Evolutionary conservation across 2,888 invertebrate genomes (phyloP).

Genomic region (Scaptodrosophila latifasciaeformis): DNA sequence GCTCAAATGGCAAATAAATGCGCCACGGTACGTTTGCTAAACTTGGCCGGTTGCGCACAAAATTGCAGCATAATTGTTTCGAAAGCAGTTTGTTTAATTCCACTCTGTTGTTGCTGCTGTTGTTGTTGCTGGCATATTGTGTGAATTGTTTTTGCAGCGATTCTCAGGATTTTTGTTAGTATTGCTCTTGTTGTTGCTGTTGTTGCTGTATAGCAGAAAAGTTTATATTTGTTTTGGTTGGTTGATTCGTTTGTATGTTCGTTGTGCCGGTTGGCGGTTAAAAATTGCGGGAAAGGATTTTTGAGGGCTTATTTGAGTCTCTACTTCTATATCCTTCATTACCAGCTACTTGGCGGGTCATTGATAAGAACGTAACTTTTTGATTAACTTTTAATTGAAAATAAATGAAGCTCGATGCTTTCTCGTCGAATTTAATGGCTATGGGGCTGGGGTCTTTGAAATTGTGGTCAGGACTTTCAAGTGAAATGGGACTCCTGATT

Average conservation of each 20-base stretch:
- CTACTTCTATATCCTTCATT: too few species aligned
- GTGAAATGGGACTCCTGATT: too few species aligned
- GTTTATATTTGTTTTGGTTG: constrained; percentile 16
- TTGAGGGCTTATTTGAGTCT: too few species aligned
- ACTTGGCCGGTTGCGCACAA: constrained; percentile 4
- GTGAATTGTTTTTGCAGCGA: neutral
- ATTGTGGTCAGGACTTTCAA: too few species aligned
- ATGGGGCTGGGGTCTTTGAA: too few species aligned
- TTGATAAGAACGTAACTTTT: constrained; percentile 38
- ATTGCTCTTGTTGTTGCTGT: constrained; percentile 19
- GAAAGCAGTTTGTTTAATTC: constrained; percentile 33
- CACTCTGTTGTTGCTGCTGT: neutral
- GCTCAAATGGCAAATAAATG: too few species aligned
- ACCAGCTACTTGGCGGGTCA: constrained; percentile 1
- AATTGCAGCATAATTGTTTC: constrained; percentile 56
- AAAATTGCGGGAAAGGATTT: too few species aligned
- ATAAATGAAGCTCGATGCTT: constrained; percentile 40
- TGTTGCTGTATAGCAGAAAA: constrained; percentile 19
- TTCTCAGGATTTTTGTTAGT: neutral
- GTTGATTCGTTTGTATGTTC: too few species aligned
- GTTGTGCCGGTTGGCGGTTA: too few species aligned
- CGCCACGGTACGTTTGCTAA: too few species aligned
- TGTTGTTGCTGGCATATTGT: neutral
- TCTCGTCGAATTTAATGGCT: neutral
- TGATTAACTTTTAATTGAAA: constrained; percentile 64